Base-by-base conservation (phyloP, 2,888 invertebrate genomes). In the Xanthorhoe spadicearia region DNA sequence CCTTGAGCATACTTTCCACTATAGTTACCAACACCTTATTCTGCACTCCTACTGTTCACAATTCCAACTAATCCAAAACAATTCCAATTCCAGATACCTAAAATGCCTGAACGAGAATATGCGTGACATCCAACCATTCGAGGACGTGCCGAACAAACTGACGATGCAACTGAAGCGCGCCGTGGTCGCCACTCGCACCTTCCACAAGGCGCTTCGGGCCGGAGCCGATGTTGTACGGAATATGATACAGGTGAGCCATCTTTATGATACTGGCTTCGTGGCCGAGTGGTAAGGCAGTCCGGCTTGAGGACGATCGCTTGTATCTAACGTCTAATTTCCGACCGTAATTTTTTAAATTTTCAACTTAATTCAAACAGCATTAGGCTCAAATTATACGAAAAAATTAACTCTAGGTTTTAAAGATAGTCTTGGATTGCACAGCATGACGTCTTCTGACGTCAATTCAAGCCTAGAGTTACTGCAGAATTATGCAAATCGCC, bases 171-270 rank as follows among this genome's bases (percentile, higher is more conserved):
- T 99, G 78, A 96, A 97, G 78, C 94, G 99, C 55, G 97, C 98
- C 0, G 99, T 99, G 92, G 97, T 99, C 32, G 99, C 99, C 17
- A 98, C 99, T 7, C 94, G 98, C 77, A 97, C 98, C 59, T 98
- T 99, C 89, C 97, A 98, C 72, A 98, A 98, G 85, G 97, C 98
- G 0, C 92, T 99, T 67, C 94, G 95, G 35, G 95, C 96, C 18
- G 98, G 98, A 0, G 95, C 96, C 2, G 97, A 97, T 61, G 95
- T 98, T 43, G 95, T 97, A 17, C 94, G 95, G 77, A 96, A 43
- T 43, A 43, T 43, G 9, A 95, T 96, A 68, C 98, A 98, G 89
- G 95, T 99, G 78, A 96, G 97, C 98, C 0, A 99, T 98, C 43
- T 95, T 97, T 79, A 95, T 97, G 94, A 94, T 96, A 77, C 95